phyloP scores from a whole-genome alignment of 2,888 invertebrate species.

The Hydropsyche betteni region DNA sequence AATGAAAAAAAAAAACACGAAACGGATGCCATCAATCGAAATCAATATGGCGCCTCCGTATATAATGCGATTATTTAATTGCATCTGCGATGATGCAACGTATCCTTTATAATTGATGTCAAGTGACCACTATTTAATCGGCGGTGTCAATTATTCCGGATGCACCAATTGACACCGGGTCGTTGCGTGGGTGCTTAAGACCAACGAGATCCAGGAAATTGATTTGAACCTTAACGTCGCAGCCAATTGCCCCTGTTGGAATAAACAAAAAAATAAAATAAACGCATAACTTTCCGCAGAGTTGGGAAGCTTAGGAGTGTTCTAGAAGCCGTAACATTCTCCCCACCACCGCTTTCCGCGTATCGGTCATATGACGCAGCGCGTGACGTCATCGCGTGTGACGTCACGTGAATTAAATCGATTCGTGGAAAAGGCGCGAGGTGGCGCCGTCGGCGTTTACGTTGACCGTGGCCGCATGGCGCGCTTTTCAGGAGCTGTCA shows the following conservation, averaged over 20 bases:
- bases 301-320: slow-evolving; percentile 21
- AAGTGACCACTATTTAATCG: slow-evolving; percentile 44
- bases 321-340: slow-evolving; percentile 1
- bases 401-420: slow-evolving; percentile 36
- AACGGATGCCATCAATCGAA: no score
- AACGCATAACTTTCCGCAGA: neutral
- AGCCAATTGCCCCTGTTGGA: neutral
- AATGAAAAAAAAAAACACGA: no score
- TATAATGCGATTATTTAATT: neutral
- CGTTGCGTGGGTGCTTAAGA: neutral
- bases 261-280: neutral
- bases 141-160: slow-evolving; percentile 47
- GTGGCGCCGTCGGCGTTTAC: no score
- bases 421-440: slow-evolving; percentile 14
- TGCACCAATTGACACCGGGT: slow-evolving; percentile 45
- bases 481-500: no score
- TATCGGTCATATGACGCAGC: slow-evolving; percentile 19
- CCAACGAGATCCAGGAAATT: slow-evolving; percentile 4
- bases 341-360: neutral
- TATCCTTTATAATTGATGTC: slow-evolving; percentile 42
- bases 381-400: slow-evolving; percentile 43
- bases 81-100: neutral
- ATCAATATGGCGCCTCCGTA: neutral
- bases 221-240: slow-evolving; percentile 15
- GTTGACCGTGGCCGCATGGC: no score